Evolutionary conservation across 2,797 vertebrate genomes (phyloP).

Genomic region (Cryptoprocta ferox): DNA sequence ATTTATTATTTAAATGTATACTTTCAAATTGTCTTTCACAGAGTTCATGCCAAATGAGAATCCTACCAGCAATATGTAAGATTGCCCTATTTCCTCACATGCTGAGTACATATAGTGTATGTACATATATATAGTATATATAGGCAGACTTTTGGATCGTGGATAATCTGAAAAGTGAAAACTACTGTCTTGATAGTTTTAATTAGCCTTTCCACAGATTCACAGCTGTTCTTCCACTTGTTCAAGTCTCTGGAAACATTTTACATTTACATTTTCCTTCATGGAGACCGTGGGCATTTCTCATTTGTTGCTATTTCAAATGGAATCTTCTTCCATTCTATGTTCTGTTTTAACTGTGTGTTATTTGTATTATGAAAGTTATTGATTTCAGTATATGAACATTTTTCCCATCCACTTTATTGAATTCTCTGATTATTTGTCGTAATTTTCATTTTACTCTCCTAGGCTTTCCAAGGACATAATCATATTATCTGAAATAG

Average conservation of each 20-base stretch:
- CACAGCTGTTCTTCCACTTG: not conserved
- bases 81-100: not conserved
- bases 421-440: constrained; percentile 36
- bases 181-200: not conserved
- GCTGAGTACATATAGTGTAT: too few relatives aligned
- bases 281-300: not conserved
- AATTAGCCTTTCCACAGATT: not conserved
- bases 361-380: constrained; percentile 27
- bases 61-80: not conserved
- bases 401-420: not conserved
- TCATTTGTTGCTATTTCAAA: not conserved
- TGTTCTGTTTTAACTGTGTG: not conserved
- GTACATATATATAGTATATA: not conserved
- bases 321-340: not conserved
- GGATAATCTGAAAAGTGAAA: not conserved
- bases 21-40: not conserved
- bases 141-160: not conserved
- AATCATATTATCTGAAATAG: not conserved
- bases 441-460: constrained; percentile 35
- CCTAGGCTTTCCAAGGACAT: not conserved
- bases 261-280: not conserved
- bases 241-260: not conserved
- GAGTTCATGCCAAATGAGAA: not conserved
- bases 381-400: constrained; percentile 17
- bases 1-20: not conserved